Evolutionary conservation across 2,113 vertebrate species (phyloP).

Genomic region (Phaethon lepturus): DNA sequence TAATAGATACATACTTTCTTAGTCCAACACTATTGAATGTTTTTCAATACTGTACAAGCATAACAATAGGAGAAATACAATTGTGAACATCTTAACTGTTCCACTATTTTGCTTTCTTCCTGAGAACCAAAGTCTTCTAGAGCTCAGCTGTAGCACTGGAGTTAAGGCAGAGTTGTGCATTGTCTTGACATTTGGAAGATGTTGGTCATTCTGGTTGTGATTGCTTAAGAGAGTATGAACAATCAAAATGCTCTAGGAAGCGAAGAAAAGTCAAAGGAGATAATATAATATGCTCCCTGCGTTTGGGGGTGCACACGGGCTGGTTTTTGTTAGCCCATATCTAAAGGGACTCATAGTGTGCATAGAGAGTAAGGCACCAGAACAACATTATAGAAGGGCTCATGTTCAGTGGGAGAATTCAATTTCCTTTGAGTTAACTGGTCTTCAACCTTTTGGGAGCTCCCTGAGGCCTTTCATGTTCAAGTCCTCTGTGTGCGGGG

Average conservation of each 20-base stretch:
- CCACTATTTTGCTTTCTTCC: neutral
- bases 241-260: neutral
- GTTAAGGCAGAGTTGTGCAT: neutral
- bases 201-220: neutral
- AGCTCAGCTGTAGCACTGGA: neutral
- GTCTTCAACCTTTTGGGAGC: neutral
- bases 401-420: neutral
- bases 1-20: neutral
- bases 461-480: neutral
- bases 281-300: neutral
- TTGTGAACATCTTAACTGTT: neutral
- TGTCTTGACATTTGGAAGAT: neutral
- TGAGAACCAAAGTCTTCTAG: conserved; percentile 20
- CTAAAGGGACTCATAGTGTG: neutral
- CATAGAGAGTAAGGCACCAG: neutral
- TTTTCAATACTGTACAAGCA: neutral
- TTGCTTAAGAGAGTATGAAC: neutral
- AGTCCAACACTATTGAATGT: neutral
- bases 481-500: neutral
- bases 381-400: rapidly evolving
- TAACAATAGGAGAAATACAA: neutral
- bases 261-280: neutral
- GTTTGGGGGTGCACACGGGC: neutral
- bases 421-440: neutral
- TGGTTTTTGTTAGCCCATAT: neutral